A percentile compares a stretch with the other conserved stretches of the same genome.
phyloP scores from a whole-genome alignment of 2,797 vertebrate species.

The Pagetopsis macropterus region DNA sequence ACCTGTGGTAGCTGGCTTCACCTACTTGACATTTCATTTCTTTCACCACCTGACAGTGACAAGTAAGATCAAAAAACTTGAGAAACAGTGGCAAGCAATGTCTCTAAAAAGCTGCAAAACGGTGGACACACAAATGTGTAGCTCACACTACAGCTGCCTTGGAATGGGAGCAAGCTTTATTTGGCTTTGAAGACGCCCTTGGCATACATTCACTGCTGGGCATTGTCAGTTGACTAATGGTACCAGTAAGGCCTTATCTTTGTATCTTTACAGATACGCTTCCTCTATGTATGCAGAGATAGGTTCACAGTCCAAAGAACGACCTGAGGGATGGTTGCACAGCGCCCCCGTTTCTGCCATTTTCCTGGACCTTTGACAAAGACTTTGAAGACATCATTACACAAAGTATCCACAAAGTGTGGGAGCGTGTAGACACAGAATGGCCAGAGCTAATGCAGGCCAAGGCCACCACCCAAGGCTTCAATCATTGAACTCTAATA shows the following conservation, averaged over 20 bases:
- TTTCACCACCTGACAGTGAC: not conserved
- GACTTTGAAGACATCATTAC: not conserved
- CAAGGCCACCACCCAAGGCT: conserved; percentile 9
- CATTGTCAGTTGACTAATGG: conserved; percentile 14
- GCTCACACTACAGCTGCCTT: conserved; percentile 28
- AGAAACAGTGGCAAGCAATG: conserved; percentile 14
- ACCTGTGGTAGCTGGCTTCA: conserved; percentile 3
- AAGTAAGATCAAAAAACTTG: conserved; percentile 3
- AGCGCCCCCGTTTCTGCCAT: not conserved
- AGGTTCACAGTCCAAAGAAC: conserved; percentile 5
- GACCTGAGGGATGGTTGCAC: not conserved
- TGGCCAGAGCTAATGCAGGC: conserved; percentile 2
- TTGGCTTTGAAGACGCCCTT: conserved; percentile 30
- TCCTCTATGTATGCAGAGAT: conserved; percentile 14
- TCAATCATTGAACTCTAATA: conserved; percentile 7
- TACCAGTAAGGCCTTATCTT: conserved; percentile 21
- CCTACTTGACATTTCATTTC: not conserved
- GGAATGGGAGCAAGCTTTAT: conserved; percentile 17
- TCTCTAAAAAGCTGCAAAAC: conserved; percentile 15
- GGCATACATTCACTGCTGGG: conserved; percentile 25
- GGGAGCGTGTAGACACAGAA: not conserved
- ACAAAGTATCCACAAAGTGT: conserved; percentile 4
- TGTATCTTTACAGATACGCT: conserved; percentile 26
- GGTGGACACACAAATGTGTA: conserved; percentile 5
- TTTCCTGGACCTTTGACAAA: conserved; percentile 18